Evolutionary conservation across 1,140 invertebrate genomes (phyloP), one percentile per base, ranked within the genome.

Genomic region (Hormaphis cornu): DNA sequence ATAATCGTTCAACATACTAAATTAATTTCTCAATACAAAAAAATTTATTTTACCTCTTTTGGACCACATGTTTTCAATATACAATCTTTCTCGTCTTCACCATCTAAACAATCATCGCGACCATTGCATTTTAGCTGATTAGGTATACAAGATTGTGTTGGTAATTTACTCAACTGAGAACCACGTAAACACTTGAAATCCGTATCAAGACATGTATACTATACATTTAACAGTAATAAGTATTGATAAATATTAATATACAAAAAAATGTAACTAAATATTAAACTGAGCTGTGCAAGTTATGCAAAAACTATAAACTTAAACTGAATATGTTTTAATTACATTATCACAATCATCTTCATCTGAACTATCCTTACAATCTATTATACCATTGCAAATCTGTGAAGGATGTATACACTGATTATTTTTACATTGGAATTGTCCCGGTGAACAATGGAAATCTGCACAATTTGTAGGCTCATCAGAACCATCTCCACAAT

Each of bases 401-500:
- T 83, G 81, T 40, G 83, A 83, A 16, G 87, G 87, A 77, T 87
- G 85, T 66, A 86, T 83, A 75, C 87, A 90, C 52, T 83, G 79
- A 58, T 76, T 75, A 72, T 84, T 84, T 50, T 77, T 76, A 78
- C 90, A 93, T 78, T 91, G 89, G 79, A 88, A 91, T 78, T 91
- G 85, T 0, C 90, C 90, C 16, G 86, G 85, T 26, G 81, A 76
- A 76, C 91, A 93, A 42, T 84, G 80, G 77, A 90, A 93, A 24
- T 80, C 76, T 1, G 82, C 84, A 76, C 89, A 91, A 42, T 82
- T 77, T 8, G 78, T 78, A 0, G 86, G 87, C 78, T 91, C 89
- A 79, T 90, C 88, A 37, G 83, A 86, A n/a, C 83, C 82, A 78
- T 90, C 89, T 1, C 87, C 88, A 77, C 89, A 91, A 76, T 91